Percentiles rank a stretch among this genome's conserved stretches.
These are phyloP conservation scores for Prenolepis imparis DNA, from an alignment of 2,888 invertebrate genomes.

Conservation along the genomic window DNA sequence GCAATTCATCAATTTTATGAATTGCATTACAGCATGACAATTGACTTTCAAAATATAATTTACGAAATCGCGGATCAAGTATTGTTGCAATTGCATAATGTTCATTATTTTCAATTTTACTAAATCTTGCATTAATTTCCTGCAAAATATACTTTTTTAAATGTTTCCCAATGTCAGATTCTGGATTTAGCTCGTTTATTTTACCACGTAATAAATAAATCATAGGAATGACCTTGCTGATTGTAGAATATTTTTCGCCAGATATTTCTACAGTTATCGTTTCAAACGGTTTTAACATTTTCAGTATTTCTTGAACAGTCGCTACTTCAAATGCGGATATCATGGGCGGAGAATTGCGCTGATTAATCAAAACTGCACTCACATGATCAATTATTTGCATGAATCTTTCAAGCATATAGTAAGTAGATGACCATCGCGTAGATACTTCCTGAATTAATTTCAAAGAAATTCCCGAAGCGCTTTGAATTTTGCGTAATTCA, in stretches of 20 bases:
- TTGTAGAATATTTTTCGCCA: constrained; percentile 66
- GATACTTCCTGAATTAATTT: constrained; percentile 76
- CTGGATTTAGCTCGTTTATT: no score
- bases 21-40: no score
- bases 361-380: constrained; percentile 65
- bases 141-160: no score
- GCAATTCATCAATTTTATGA: no score
- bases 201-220: no score
- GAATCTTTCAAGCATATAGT: constrained; percentile 76
- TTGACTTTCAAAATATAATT: no score
- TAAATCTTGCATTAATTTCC: no score
- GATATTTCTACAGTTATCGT: constrained; percentile 68
- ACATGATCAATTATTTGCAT: constrained; percentile 67
- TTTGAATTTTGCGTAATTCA: constrained; percentile 62
- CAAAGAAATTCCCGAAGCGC: background rate
- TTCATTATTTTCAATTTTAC: no score
- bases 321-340: constrained; percentile 63
- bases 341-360: constrained; percentile 64
- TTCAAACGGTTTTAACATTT: constrained; percentile 67
- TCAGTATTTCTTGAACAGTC: constrained; percentile 58
- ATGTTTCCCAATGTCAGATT: no score
- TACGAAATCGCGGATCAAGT: no score
- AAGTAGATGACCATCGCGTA: constrained; percentile 79
- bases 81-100: no score
- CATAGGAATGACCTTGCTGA: no score